phyloP scores from a whole-genome alignment of 2,113 vertebrate species.

The Misgurnus anguillicaudatus region DNA sequence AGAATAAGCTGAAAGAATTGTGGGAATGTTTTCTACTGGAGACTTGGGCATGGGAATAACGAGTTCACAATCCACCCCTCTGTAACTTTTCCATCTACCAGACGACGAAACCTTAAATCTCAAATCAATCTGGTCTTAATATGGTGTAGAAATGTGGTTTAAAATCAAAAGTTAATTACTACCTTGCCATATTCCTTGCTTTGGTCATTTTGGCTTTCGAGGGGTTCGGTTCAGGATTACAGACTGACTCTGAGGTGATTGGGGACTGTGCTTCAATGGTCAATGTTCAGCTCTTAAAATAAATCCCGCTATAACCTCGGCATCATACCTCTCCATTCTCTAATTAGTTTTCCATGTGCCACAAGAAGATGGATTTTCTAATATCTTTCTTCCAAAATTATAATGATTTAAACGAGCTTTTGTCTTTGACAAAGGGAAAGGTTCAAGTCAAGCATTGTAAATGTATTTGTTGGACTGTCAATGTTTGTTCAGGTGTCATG shows the following conservation, averaged over 20 bases:
- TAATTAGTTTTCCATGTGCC: constrained; percentile 28
- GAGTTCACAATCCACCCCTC: background rate
- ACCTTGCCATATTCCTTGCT: constrained; percentile 6
- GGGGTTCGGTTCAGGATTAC: constrained; percentile 4
- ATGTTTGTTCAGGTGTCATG: background rate
- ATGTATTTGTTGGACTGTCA: background rate
- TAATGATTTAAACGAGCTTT: background rate
- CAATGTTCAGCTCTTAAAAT: constrained; percentile 38
- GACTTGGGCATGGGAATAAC: constrained; percentile 8
- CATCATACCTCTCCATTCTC: constrained; percentile 29
- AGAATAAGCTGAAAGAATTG: constrained; percentile 20
- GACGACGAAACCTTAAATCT: background rate
- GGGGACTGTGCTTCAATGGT: constrained; percentile 33
- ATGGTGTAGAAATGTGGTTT: background rate
- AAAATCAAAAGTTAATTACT: constrained; percentile 6
- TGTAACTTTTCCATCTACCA: background rate
- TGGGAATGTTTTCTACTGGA: constrained; percentile 21
- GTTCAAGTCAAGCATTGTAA: background rate
- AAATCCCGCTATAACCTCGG: constrained; percentile 33
- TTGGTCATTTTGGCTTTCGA: background rate
- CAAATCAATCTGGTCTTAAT: background rate
- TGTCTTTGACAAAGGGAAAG: background rate
- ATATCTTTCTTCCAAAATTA: constrained; percentile 13
- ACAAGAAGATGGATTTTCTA: constrained; percentile 24
- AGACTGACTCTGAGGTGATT: constrained; percentile 22